Base-by-base conservation (phyloP, 2,113 vertebrate genomes). In the Macroglossus sobrinus region DNA sequence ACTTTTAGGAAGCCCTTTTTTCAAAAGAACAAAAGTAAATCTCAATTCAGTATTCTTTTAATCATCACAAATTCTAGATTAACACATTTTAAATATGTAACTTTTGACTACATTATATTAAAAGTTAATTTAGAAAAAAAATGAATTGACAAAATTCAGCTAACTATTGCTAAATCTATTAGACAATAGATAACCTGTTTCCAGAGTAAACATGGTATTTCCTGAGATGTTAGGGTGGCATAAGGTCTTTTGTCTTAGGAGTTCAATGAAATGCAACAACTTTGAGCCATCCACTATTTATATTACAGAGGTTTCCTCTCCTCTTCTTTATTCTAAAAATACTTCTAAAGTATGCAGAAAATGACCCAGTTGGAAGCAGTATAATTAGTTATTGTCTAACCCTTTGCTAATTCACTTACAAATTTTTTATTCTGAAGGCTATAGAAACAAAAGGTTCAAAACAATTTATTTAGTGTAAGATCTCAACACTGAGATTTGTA, bases 351-450 rank as follows among this genome's bases (percentile, higher is more conserved):
- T 72, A 79, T 64, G 66, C 40, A 96, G 61, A 75, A 92, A 69
- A 90, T 24, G 63, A 82, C 38, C 53, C 59, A 92, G 8, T 11
- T 81, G 82, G 55, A 93, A 91, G 61, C 50, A 59, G 66, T 38
- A 15, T 35, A 89, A 64, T 84, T 87, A 38, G 19, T 61, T 88
- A 89, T 5, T 88, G 38, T 78, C 26, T 71, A 64, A 59, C 1
- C 24, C 15, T 93, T 85, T 89, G 87, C 50, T 95, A 82, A 85
- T 91, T 76, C 33, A 93, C 66, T 90, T 95, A 50, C 47, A 79
- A 72, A 22, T 63, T 93, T 93, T 92, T 80, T 24, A 93, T 81
- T 90, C 26, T 92, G 24, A 69, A 92, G 78, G 76, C 61, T 50
- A 75, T 1, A 85, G 66, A 43, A 96, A 50, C 50, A 59, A 86